phyloP scores from a whole-genome alignment of 2,113 vertebrate genomes.

The Motacilla alba region DNA sequence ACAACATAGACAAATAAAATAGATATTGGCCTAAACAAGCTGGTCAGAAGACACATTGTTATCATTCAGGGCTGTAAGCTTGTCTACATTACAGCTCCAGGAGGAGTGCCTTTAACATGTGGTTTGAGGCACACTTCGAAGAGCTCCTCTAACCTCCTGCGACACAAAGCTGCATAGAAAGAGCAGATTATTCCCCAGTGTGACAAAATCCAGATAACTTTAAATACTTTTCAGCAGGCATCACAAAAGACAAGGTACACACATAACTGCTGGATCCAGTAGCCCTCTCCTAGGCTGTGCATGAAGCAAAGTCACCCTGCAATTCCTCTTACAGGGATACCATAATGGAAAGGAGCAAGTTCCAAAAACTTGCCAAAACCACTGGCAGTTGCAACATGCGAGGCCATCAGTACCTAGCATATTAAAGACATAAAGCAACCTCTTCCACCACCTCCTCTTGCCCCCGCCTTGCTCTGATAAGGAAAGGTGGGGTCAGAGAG shows the following conservation, averaged over 20 bases:
- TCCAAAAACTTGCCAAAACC: background rate
- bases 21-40: constrained; percentile 48
- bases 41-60: constrained; percentile 20
- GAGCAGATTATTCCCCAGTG: background rate
- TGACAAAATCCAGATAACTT: background rate
- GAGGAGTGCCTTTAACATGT: background rate
- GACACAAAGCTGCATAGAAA: background rate
- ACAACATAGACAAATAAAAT: constrained; percentile 58
- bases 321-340: background rate
- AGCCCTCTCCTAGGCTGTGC: background rate
- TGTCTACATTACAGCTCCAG: background rate
- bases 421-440: background rate
- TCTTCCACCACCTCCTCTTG: background rate
- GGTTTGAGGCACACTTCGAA: background rate
- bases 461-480: background rate
- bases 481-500: background rate
- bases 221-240: background rate
- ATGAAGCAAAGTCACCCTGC: background rate
- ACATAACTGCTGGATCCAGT: background rate
- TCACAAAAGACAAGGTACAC: background rate
- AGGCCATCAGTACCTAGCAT: background rate
- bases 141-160: background rate
- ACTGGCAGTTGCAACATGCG: fast-evolving
- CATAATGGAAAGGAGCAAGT: background rate
- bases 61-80: background rate